Evolutionary conservation across 2,888 invertebrate species (phyloP).

Genomic region (Dugesia japonica): DNA sequence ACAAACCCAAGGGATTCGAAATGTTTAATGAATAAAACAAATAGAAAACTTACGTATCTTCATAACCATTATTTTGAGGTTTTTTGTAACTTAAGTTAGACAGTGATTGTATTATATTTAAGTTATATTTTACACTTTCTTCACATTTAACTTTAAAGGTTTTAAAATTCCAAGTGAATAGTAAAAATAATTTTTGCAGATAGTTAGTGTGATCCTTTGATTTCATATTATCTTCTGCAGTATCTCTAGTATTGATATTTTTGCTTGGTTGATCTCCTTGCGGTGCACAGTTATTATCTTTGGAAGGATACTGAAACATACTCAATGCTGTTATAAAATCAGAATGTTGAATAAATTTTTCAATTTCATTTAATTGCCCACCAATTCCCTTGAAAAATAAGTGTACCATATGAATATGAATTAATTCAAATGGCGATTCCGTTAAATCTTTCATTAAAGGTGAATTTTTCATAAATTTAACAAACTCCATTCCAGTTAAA

Average conservation of each 20-base stretch:
- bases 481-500: not conserved
- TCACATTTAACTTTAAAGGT: not conserved
- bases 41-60: not conserved
- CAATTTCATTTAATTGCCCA: not conserved
- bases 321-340: not conserved
- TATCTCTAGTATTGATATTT: not conserved
- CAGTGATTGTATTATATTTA: not conserved
- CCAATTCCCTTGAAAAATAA: not conserved
- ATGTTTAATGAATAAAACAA: not conserved
- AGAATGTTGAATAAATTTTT: conserved; percentile 4
- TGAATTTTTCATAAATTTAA: not conserved
- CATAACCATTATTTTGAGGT: not conserved
- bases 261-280: not conserved
- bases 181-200: conserved; percentile 9
- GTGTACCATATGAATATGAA: not conserved
- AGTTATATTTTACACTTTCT: not conserved
- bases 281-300: not conserved
- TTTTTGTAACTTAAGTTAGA: not conserved
- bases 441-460: not conserved
- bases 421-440: not conserved
- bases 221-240: not conserved
- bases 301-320: conserved; percentile 2
- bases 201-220: not conserved
- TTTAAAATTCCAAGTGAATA: not conserved
- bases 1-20: no score